Evolutionary conservation across 2,888 invertebrate species (phyloP).

Genomic region (Enoplolaimus lenunculus): DNA sequence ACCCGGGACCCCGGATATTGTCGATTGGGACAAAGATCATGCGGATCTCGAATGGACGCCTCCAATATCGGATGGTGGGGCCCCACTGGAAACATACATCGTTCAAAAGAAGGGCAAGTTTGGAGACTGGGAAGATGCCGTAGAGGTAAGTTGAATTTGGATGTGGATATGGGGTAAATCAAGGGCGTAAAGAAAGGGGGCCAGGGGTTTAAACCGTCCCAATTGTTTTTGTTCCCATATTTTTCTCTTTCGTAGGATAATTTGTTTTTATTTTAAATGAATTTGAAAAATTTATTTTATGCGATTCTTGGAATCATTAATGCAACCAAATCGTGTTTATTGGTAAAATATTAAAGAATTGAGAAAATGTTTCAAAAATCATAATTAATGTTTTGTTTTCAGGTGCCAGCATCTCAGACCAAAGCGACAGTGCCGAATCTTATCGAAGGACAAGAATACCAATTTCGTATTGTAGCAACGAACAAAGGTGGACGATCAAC

Average conservation of each 20-base stretch:
- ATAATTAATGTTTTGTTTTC: conserved; percentile 6
- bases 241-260: too few relatives aligned
- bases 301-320: too few relatives aligned
- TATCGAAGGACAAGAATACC: conserved; percentile 78
- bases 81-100: conserved; percentile 54
- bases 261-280: too few relatives aligned
- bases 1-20: conserved; percentile 43
- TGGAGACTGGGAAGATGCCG: conserved; percentile 82
- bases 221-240: too few relatives aligned
- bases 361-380: too few relatives aligned
- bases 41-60: conserved; percentile 41
- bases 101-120: conserved; percentile 77
- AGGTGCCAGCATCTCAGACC: conserved; percentile 55
- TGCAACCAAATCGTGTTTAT: too few relatives aligned
- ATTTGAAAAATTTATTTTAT: too few relatives aligned
- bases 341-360: too few relatives aligned
- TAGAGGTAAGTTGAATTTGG: conserved; percentile 63
- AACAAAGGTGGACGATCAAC: conserved; percentile 76
- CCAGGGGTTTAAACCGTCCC: too few relatives aligned
- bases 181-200: too few relatives aligned
- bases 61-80: conserved; percentile 41
- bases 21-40: conserved; percentile 41
- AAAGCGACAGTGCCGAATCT: conserved; percentile 73
- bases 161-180: too few relatives aligned
- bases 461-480: conserved; percentile 69